Evolutionary conservation across 1,140 invertebrate species (phyloP), one percentile per base, ranked within the genome.

Genomic region (Aphaenogaster rudis): DNA sequence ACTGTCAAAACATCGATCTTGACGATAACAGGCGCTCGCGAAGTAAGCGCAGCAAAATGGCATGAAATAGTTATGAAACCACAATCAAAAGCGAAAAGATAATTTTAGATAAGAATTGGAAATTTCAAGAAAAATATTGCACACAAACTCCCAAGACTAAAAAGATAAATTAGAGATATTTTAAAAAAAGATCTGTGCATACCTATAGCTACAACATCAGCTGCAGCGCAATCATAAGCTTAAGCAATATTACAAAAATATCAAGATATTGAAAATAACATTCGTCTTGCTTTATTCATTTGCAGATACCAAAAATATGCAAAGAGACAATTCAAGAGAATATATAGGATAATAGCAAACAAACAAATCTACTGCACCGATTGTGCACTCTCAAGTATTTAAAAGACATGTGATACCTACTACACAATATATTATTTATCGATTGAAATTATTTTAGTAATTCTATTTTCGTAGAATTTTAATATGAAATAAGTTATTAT

Each of bases 401-500:
- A 48, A 21, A 77, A 61, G 2, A 39, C 9, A 45, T 15, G 52
- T 4, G 39, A 80, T 67, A 52, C 39, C 13, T 8, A 17, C 33
- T 59, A 59, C 7, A 50, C 17, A 45, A 48, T 17, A 63, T 3
- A 63, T 36, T 52, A 80, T 80, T 52, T 39, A 42, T 52, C 45
- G 13, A 66, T 67, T 67, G 3, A 79, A 79, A 80, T 13, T 80
- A 79, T 64, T 66, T 50, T 66, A 79, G 11, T 11, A 42, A 36
- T 80, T 52, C 13, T 50, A 66, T 36, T n/a, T 64, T 48, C 11
- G 15, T 13, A 59, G 13, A 59, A 1, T 28, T 28, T 28, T 28
- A 28, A 28, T 28, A 28, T 28, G 0, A 28, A 28, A 17, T 59
- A 45, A 17, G n/a, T 9, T 54, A 13, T 15, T 59, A 17, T 50